Percentiles rank a stretch among this genome's conserved stretches.
Conservation (phyloP, 1,140 invertebrate species). For the Cydia fagiglandana region DNA sequence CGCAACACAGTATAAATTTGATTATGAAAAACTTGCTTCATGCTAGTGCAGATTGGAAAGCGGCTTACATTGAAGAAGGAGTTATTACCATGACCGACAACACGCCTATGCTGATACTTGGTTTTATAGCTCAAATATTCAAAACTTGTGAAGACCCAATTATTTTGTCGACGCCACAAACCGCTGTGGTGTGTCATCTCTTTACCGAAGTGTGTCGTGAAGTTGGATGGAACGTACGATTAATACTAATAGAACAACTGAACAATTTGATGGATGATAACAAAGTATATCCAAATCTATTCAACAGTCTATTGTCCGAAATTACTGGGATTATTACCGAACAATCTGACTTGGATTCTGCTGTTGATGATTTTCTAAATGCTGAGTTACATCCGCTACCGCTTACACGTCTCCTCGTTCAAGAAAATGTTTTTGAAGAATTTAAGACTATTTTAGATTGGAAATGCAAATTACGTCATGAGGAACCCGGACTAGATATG, state of each 20-base stretch:
- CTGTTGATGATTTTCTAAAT: neutral
- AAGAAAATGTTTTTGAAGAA: slow-evolving; percentile 25
- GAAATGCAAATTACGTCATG: neutral
- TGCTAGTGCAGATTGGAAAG: slow-evolving; percentile 17
- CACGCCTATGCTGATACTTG: slow-evolving; percentile 10
- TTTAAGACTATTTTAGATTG: neutral
- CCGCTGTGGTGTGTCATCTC: neutral
- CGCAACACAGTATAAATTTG: neutral
- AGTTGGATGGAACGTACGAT: slow-evolving; percentile 5
- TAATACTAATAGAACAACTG: neutral
- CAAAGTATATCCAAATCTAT: slow-evolving; percentile 18
- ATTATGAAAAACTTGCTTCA: slow-evolving; percentile 12
- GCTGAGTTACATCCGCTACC: neutral
- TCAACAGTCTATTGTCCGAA: slow-evolving; percentile 1
- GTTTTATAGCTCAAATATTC: slow-evolving; percentile 21
- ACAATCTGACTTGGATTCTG: slow-evolving; percentile 17
- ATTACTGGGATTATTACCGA: slow-evolving; percentile 4
- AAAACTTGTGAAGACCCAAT: slow-evolving; percentile 22
- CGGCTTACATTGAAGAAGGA: slow-evolving; percentile 19
- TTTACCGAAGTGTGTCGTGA: slow-evolving; percentile 1
- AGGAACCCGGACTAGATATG: neutral
- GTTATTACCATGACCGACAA: neutral
- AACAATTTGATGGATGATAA: neutral
- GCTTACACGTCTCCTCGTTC: neutral
- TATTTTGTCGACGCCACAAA: slow-evolving; percentile 2